Evolutionary conservation across 2,888 invertebrate species (phyloP), one percentile per base, ranked within the genome.

Genomic region (Pristionchus fissidentatus): DNA sequence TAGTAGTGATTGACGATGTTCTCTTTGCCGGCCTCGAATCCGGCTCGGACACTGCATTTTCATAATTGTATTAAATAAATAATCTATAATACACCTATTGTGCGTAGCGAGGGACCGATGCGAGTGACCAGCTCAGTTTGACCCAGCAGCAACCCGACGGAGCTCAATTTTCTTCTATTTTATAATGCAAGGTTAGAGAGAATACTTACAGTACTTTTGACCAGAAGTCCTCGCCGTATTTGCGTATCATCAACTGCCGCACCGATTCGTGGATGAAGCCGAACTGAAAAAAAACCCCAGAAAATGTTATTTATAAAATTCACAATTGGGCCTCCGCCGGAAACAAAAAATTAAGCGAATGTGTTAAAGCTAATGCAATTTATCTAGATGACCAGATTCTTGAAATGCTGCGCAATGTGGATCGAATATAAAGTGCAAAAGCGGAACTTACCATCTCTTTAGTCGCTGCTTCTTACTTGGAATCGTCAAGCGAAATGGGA

Each of bases 221-320:
- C 90, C 90, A 91, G 29, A 86, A 73, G 0, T 90, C 90, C 60
- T 90, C 89, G 5, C 91, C 91, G 83, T 88, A 88, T 70, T 88
- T 87, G 1, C 89, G 86, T 32, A 89, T 85, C 43, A 90, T 88
- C 75, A 91, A 75, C 83, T 89, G 89, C 4, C 89, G 89, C 70
- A 91, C 85, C 82, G 88, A 88, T 78, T 91, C 91, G 84, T 91
- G 90, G 83, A 91, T 90, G 83, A 91, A 89, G 8, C 91, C 91
- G 62, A 90, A 89, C 90, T 90, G 75, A 85, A 79, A 57, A 22
- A 75, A 60, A n/a, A 15, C 8, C 60, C 8, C 8, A 60, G 60
- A 60, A 49, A 10, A 49, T 49, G n/a, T n/a, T n/a, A n/a, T n/a
- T n/a, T n/a, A n/a, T n/a, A n/a, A n/a, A n/a, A n/a, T n/a, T n/a